Conservation (phyloP, 2,888 invertebrate genomes). For the Ochlodes sylvanus region DNA sequence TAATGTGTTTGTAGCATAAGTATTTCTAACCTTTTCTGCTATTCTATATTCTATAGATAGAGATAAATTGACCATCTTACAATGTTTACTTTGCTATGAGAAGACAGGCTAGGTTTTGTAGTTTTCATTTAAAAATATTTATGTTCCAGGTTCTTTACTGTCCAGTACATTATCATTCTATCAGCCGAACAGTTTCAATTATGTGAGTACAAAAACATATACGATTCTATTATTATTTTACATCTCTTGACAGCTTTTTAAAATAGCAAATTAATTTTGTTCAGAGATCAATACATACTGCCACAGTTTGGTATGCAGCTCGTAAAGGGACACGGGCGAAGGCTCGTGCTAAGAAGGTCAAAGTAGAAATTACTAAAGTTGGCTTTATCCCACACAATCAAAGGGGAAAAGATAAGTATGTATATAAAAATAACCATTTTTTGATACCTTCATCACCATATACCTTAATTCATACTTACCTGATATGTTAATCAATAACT, state of each 20-base stretch:
- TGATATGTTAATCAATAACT: too few relatives aligned
- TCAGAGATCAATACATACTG: conserved; percentile 82
- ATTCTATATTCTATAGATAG: too few relatives aligned
- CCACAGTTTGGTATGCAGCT: conserved; percentile 88
- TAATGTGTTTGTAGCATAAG: not conserved
- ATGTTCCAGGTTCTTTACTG: conserved; percentile 68
- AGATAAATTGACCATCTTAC: too few relatives aligned
- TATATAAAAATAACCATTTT: conserved; percentile 20
- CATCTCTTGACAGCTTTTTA: too few relatives aligned
- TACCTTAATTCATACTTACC: too few relatives aligned
- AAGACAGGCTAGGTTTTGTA: too few relatives aligned
- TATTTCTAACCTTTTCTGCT: not conserved
- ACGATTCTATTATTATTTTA: too few relatives aligned
- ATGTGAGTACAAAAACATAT: conserved; percentile 46
- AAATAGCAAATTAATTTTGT: conserved; percentile 43
- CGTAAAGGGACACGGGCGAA: conserved; percentile 93
- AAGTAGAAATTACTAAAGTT: conserved; percentile 90
- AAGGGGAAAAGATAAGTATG: conserved; percentile 77
- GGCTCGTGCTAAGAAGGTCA: conserved; percentile 90
- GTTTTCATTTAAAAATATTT: too few relatives aligned
- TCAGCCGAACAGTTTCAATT: conserved; percentile 60
- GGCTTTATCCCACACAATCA: conserved; percentile 90
- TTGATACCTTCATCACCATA: too few relatives aligned
- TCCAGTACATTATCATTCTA: conserved; percentile 58
- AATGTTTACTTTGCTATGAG: too few relatives aligned